Percentiles rank a stretch among this genome's conserved stretches.
Evolutionary conservation across 2,888 invertebrate genomes (phyloP).

Genomic region (Drosophila ezoana): DNA sequence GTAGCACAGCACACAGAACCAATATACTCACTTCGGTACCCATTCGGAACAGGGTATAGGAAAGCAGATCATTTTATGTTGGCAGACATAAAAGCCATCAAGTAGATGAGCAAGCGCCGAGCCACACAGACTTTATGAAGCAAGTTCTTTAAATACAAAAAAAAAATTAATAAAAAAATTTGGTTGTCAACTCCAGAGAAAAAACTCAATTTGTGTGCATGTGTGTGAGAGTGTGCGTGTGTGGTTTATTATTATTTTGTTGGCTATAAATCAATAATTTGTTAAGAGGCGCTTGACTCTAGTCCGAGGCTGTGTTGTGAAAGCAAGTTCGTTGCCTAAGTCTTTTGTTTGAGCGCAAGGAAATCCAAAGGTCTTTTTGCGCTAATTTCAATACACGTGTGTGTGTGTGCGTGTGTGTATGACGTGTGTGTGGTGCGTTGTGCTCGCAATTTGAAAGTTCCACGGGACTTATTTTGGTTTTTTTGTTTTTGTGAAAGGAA

Average conservation of each 20-base stretch:
- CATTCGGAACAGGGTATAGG: neutral
- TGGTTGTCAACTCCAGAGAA: conserved; percentile 27
- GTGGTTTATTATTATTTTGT: conserved; percentile 45
- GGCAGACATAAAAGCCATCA: conserved; percentile 31
- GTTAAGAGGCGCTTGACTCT: conserved; percentile 63
- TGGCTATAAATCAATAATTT: conserved; percentile 75
- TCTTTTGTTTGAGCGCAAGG: conserved; percentile 73
- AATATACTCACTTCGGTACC: neutral
- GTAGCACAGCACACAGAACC: neutral
- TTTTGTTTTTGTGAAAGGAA: conserved; percentile 64
- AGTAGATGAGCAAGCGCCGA: conserved; percentile 15
- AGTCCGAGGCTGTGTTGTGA: conserved; percentile 54
- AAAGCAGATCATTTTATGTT: conserved; percentile 21
- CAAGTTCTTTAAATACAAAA: conserved; percentile 24
- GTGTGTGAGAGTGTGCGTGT: conserved; percentile 29
- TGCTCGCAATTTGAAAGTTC: conserved; percentile 76
- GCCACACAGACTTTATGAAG: conserved; percentile 37
- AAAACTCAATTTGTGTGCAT: conserved; percentile 27
- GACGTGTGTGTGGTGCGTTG: conserved; percentile 34
- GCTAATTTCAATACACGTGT: conserved; percentile 42
- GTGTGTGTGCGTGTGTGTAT: conserved; percentile 10
- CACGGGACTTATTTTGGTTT: conserved; percentile 34
- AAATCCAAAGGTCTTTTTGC: conserved; percentile 60
- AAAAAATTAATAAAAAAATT: neutral
- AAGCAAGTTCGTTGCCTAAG: conserved; percentile 79